Conservation (phyloP, 2,113 vertebrate species). For the Castor canadensis region DNA sequence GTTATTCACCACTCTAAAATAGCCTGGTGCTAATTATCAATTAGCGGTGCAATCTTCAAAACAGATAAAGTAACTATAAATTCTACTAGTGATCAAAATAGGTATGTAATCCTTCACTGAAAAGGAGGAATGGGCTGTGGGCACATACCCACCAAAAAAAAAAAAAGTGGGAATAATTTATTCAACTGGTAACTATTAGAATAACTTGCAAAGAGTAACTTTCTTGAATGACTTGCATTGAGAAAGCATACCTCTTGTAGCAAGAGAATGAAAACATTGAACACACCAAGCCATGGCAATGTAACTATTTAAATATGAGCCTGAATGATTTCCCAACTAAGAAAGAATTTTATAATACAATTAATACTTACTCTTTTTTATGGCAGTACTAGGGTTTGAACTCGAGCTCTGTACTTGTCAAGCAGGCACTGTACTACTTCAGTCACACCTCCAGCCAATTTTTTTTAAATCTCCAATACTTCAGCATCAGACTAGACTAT, state of each 20-base stretch:
- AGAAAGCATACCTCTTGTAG: background rate
- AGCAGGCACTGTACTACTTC: too few relatives aligned
- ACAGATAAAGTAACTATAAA: constrained; percentile 39
- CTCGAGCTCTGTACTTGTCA: too few relatives aligned
- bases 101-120: background rate
- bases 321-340: background rate
- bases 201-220: background rate
- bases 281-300: background rate
- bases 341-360: constrained; percentile 19
- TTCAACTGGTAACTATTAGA: constrained; percentile 13
- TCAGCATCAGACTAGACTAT: background rate
- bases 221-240: background rate
- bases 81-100: background rate
- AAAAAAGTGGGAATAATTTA: background rate
- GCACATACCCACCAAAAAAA: too few relatives aligned
- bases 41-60: background rate
- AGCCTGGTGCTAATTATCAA: background rate
- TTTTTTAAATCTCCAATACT: background rate
- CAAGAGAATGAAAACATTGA: background rate
- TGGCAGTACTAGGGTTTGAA: too few relatives aligned
- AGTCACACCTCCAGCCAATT: too few relatives aligned
- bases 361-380: too few relatives aligned
- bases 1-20: background rate
- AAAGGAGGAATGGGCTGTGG: too few relatives aligned
- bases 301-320: background rate